phyloP scores from a whole-genome alignment of 1,140 invertebrate species.

The Aphaenogaster rudis region DNA sequence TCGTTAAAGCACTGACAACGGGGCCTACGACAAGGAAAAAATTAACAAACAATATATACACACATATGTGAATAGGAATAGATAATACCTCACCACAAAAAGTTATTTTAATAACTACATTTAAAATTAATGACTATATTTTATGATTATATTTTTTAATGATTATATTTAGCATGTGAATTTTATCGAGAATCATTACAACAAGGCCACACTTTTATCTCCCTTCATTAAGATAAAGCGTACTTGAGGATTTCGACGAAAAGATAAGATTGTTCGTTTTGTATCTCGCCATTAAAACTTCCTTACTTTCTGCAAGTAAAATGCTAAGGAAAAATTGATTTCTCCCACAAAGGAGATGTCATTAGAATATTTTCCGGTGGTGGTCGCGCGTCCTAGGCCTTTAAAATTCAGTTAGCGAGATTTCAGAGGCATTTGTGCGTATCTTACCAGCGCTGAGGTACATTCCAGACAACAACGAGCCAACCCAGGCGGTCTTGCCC shows the following conservation, averaged over 20 bases:
- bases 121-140: neutral
- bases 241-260: neutral
- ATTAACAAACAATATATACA: neutral
- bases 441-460: conserved; percentile 95
- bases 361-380: neutral
- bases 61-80: neutral
- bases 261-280: conserved; percentile 6
- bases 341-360: neutral
- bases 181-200: neutral
- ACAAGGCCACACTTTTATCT: conserved; percentile 4
- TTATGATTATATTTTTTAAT: neutral
- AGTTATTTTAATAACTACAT: neutral
- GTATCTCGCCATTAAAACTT: neutral
- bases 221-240: conserved; percentile 13
- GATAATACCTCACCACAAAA: neutral
- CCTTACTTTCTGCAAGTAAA: neutral
- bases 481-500: conserved; percentile 97
- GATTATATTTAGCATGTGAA: neutral
- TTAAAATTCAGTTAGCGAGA: neutral
- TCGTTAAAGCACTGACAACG: conserved; percentile 97
- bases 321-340: neutral
- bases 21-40: conserved; percentile 90
- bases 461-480: conserved; percentile 96
- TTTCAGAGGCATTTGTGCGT: neutral
- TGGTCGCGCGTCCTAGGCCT: neutral